Percentiles rank a stretch among this genome's conserved stretches.
Conservation (phyloP, 2,797 vertebrate genomes). For the Florisuga fusca region DNA sequence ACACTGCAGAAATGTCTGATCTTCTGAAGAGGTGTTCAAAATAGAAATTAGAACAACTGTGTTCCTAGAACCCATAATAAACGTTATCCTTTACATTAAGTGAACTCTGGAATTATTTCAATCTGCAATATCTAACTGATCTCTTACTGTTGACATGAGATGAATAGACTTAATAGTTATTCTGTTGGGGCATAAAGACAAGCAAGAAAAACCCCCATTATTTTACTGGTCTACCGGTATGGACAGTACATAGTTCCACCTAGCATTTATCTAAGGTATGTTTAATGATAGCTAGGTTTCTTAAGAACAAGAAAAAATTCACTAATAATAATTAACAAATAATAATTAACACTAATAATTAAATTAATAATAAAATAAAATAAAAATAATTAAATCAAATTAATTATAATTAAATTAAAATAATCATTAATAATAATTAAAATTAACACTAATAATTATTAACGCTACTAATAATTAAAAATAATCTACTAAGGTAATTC, state of each 20-base stretch:
- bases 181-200: not conserved
- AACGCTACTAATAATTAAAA: too few relatives aligned
- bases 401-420: too few relatives aligned
- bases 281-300: not conserved
- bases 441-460: too few relatives aligned
- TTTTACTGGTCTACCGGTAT: not conserved
- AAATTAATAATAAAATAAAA: too few relatives aligned
- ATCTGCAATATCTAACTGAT: not conserved
- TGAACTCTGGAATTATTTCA: not conserved
- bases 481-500: not conserved
- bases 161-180: not conserved
- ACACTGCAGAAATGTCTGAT: not conserved
- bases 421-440: too few relatives aligned
- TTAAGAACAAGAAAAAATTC: not conserved
- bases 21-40: not conserved
- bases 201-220: not conserved
- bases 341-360: too few relatives aligned
- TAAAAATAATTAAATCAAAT: too few relatives aligned
- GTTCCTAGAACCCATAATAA: not conserved
- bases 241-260: not conserved
- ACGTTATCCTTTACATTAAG: not conserved
- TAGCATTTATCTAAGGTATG: not conserved
- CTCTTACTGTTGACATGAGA: not conserved
- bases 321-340: too few relatives aligned
- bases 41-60: not conserved